Evolutionary conservation across 2,113 vertebrate species (phyloP), one percentile per base, ranked within the genome.

Genomic region (Ictalurus furcatus): DNA sequence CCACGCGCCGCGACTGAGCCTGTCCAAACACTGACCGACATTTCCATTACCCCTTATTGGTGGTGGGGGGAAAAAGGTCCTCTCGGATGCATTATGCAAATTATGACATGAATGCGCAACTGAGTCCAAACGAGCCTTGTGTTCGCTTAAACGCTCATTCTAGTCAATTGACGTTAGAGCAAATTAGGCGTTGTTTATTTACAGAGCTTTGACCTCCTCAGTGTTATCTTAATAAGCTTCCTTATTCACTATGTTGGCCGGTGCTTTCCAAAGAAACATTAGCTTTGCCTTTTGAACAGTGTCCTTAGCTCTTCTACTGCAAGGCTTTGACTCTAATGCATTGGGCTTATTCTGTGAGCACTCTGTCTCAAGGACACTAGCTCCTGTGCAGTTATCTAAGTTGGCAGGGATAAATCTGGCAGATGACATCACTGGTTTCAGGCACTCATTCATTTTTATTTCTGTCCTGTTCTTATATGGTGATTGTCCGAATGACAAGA

Each of bases 361-460:
- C 85, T 88, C 85, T 88, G 93, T 95, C 94, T 95, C 95, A 96
- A 96, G 95, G 95, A 96, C 95, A 89, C 92, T 92, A 91, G 90
- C 56, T 94, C 93, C 94, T 93, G 90, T 92, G 92, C 92, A 92
- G 93, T 93, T 94, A 92, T 91, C 90, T 69, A 88, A 93, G 92
- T 91, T 93, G 94, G 95, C 93, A 91, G 93, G 93, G 93, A 95
- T 94, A 94, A 95, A 95, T 95, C 92, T 76, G 91, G 92, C 91
- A 91, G 89, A 93, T 96, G 95, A 96, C 94, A 95, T 95, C 95
- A 95, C 89, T 85, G n/a, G 90, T 93, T 93, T 90, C 81, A 92
- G 85, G 92, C 94, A 95, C 92, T 94, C 94, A 94, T 92, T 96
- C 93, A 94, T 94, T 95, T 95, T 95, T 95, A 95, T 96, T 94